Conservation (phyloP, 2,797 vertebrate species). For the Zenarchopterus dispar region DNA sequence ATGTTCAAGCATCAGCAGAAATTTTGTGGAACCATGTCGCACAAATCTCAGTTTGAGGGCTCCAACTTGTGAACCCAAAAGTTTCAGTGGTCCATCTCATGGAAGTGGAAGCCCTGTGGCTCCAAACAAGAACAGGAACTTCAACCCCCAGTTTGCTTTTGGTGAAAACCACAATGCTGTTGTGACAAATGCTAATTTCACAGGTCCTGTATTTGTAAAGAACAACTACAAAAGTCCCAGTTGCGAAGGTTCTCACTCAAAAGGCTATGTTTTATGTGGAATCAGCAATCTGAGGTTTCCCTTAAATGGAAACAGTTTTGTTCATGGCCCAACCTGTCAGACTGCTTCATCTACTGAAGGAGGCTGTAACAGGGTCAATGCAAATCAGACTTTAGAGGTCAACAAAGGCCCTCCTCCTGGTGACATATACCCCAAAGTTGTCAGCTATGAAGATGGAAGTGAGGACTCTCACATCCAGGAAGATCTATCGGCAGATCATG, state of each 20-base stretch:
- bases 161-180: conserved; percentile 8
- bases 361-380: background rate
- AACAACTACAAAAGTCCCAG: conserved; percentile 8
- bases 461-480: conserved; percentile 78
- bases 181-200: background rate
- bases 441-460: conserved; percentile 68
- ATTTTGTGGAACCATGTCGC: conserved; percentile 32
- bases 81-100: background rate
- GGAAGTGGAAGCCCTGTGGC: conserved; percentile 2
- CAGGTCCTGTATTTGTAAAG: conserved; percentile 14
- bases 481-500: conserved; percentile 70
- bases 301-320: conserved; percentile 7
- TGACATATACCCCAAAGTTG: fast-evolving
- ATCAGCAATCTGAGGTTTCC: background rate
- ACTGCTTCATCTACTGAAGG: conserved; percentile 9
- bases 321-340: background rate
- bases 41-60: conserved; percentile 19
- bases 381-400: conserved; percentile 3
- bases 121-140: conserved; percentile 7
- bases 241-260: conserved; percentile 4
- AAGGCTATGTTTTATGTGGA: conserved; percentile 1
- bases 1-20: background rate
- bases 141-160: conserved; percentile 8
- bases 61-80: conserved; percentile 20
- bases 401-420: background rate